A percentile compares a stretch with the other conserved stretches of the same genome.
These are phyloP conservation scores for Harpagoxenus sublaevis DNA, from an alignment of 2,888 invertebrate genomes.

Conservation along the genomic window DNA sequence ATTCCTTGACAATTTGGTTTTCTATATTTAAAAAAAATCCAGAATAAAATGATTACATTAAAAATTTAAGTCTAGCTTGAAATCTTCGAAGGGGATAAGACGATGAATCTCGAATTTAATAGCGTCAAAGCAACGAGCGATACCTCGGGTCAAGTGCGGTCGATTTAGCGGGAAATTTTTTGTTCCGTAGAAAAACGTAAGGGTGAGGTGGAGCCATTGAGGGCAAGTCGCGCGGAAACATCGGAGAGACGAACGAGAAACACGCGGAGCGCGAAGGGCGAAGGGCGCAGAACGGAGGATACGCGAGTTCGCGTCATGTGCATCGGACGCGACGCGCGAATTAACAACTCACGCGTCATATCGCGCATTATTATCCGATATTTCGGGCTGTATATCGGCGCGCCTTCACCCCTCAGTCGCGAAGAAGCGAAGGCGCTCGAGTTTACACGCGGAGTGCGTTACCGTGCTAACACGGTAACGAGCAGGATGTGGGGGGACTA, in stretches of 20 bases:
- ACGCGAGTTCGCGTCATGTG: slow-evolving; percentile 75
- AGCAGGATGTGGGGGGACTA: slow-evolving; percentile 74
- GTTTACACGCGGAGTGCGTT: slow-evolving; percentile 62
- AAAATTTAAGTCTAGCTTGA: background rate
- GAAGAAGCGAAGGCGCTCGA: slow-evolving; percentile 41
- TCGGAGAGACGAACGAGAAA: slow-evolving; percentile 68
- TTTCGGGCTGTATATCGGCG: slow-evolving; percentile 84
- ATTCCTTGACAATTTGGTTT: background rate
- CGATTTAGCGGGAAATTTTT: slow-evolving; percentile 71
- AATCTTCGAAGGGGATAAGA: background rate
- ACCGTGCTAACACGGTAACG: slow-evolving; percentile 72
- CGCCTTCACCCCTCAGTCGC: slow-evolving; percentile 71
- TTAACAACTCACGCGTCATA: slow-evolving; percentile 84
- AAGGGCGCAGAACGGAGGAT: slow-evolving; percentile 32
- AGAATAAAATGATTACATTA: background rate
- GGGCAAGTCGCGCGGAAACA: slow-evolving; percentile 76
- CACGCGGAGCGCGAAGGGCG: slow-evolving; percentile 16
- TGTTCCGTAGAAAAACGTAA: slow-evolving; percentile 60
- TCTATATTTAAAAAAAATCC: background rate
- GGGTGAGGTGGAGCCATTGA: slow-evolving; percentile 67
- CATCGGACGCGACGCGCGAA: slow-evolving; percentile 80
- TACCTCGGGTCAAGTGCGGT: slow-evolving; percentile 66
- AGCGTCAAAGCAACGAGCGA: slow-evolving; percentile 54
- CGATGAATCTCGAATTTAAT: slow-evolving; percentile 54
- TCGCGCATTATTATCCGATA: slow-evolving; percentile 85